A percentile compares a stretch with the other conserved stretches of the same genome.
phyloP scores from a whole-genome alignment of 2,113 vertebrate genomes.

The Indicator maculatus region DNA sequence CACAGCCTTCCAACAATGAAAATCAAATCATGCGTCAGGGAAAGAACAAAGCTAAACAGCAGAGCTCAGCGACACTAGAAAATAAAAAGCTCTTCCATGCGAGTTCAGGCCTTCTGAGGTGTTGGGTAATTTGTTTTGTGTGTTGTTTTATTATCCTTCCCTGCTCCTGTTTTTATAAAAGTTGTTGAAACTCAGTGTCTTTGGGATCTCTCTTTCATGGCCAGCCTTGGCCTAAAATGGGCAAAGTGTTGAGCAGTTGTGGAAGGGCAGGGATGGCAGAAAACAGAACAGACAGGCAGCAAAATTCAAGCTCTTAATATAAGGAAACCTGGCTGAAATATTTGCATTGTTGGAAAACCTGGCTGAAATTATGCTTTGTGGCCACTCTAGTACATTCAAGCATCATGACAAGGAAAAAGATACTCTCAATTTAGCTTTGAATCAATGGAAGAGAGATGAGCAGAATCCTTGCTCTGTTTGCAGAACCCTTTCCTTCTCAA shows the following conservation, averaged over 20 bases:
- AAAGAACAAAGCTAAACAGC: neutral
- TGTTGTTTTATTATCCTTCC: neutral
- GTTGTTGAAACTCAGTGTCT: neutral
- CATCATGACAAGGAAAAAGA: neutral
- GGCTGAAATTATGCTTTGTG: neutral
- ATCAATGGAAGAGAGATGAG: neutral
- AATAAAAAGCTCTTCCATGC: neutral
- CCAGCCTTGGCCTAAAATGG: neutral
- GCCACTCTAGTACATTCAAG: neutral
- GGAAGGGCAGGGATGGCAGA: neutral
- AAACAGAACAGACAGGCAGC: rapidly evolving
- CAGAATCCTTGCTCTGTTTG: neutral
- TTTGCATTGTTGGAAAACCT: neutral
- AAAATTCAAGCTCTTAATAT: neutral
- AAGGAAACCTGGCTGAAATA: neutral
- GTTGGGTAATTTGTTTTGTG: rapidly evolving
- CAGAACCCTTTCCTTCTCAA: neutral
- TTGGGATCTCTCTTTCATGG: neutral
- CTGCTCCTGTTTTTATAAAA: neutral
- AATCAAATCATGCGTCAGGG: neutral
- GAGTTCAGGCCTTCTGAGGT: rapidly evolving
- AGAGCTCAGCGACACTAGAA: neutral
- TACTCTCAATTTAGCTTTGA: neutral
- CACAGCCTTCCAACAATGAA: neutral
- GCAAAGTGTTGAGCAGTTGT: rapidly evolving